These are phyloP conservation scores for Cheilosia grossa DNA, from an alignment of 2,888 invertebrate species.

Conservation along the genomic window DNA sequence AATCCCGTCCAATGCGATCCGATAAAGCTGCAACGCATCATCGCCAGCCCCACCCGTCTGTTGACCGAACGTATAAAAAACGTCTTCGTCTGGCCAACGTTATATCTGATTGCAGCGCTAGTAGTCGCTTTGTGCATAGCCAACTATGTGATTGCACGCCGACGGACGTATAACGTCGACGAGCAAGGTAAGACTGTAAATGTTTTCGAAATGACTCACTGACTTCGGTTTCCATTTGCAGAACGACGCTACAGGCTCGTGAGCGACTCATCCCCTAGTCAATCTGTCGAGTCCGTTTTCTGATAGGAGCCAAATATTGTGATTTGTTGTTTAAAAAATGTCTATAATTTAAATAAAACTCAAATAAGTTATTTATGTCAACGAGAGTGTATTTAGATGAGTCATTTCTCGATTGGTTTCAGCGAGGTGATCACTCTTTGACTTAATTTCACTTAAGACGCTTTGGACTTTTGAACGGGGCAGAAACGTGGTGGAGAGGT, in stretches of 20 bases:
- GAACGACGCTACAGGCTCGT: slow-evolving; percentile 31
- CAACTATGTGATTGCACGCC: slow-evolving; percentile 8
- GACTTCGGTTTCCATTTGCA: slow-evolving; percentile 25
- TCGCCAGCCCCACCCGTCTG: slow-evolving; percentile 3
- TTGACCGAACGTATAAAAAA: slow-evolving; percentile 13
- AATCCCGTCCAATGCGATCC: slow-evolving; percentile 39
- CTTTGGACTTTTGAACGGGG: too few species aligned
- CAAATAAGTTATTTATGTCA: slow-evolving; percentile 12
- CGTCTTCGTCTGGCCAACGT: neutral
- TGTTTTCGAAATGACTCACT: neutral
- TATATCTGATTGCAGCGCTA: slow-evolving; percentile 4
- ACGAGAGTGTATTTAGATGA: slow-evolving; percentile 2
- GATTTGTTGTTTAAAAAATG: slow-evolving; percentile 14
- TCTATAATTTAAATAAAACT: slow-evolving; percentile 37
- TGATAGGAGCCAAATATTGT: slow-evolving; percentile 23
- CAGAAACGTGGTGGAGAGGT: too few species aligned
- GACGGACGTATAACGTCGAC: slow-evolving; percentile 43
- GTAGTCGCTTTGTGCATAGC: slow-evolving; percentile 1
- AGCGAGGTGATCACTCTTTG: too few species aligned
- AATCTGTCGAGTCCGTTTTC: slow-evolving; percentile 32
- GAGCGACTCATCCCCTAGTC: slow-evolving; percentile 25
- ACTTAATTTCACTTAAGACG: too few species aligned
- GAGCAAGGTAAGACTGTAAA: slow-evolving; percentile 42
- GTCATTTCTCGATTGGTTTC: too few species aligned
- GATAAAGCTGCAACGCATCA: neutral